These are phyloP conservation scores for Takifugu bimaculatus DNA, from an alignment of 2,113 vertebrate genomes.

Conservation along the genomic window DNA sequence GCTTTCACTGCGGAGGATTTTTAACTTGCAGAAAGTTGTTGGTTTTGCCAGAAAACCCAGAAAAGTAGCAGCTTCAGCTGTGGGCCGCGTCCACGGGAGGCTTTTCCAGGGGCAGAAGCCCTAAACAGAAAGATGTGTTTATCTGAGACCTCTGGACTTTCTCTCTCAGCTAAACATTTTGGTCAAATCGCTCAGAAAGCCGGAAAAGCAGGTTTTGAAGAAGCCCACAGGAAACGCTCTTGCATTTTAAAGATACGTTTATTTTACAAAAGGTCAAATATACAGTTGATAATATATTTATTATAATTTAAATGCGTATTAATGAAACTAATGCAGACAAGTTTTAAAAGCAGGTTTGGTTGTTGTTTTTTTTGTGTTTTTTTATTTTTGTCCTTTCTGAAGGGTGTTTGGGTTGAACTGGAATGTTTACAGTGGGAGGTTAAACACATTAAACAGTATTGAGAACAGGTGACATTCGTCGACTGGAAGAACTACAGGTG, in stretches of 20 bases:
- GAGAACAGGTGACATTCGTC: slow-evolving; percentile 62
- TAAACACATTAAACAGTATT: slow-evolving; percentile 69
- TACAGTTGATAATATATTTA: slow-evolving; percentile 65
- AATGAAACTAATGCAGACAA: slow-evolving; percentile 50
- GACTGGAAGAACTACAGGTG: slow-evolving; percentile 37
- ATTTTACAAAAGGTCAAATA: slow-evolving; percentile 70
- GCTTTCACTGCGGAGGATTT: too few relatives aligned
- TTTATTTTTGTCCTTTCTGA: slow-evolving; percentile 7
- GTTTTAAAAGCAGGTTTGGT: slow-evolving; percentile 36
- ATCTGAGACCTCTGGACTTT: too few relatives aligned
- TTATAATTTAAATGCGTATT: slow-evolving; percentile 65
- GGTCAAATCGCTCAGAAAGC: neutral
- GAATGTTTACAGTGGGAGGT: slow-evolving; percentile 71
- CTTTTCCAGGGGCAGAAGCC: too few relatives aligned
- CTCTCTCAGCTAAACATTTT: too few relatives aligned
- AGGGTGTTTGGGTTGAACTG: slow-evolving; percentile 30
- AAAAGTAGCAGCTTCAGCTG: too few relatives aligned
- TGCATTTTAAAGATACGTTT: slow-evolving; percentile 56
- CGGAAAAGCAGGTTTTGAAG: neutral
- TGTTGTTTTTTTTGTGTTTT: slow-evolving; percentile 16
- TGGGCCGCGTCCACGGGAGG: too few relatives aligned
- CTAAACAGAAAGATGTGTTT: too few relatives aligned
- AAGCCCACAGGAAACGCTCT: neutral
- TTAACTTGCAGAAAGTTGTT: neutral
- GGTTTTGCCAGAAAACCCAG: too few relatives aligned